phyloP scores from a whole-genome alignment of 1,140 invertebrate genomes.

The Lepidurus packardi region DNA sequence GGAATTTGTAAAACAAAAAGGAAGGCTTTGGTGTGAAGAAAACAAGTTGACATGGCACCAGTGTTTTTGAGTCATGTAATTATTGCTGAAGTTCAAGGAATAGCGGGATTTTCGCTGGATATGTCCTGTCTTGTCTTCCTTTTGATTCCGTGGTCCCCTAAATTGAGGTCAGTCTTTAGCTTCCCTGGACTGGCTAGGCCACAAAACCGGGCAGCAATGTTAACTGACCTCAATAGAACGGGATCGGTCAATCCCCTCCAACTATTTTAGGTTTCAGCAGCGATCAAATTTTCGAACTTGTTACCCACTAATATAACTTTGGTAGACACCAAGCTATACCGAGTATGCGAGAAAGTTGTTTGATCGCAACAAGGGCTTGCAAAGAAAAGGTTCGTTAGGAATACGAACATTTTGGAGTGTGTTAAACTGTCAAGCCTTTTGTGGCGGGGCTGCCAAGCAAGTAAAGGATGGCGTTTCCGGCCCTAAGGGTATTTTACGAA shows the following conservation, averaged over 20 bases:
- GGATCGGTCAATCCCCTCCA: not conserved
- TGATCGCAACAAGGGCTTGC: not conserved
- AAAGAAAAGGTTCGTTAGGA: not conserved
- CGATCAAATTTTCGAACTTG: not conserved
- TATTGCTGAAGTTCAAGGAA: not conserved
- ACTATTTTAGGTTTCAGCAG: not conserved
- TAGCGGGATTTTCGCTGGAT: slow-evolving; percentile 4
- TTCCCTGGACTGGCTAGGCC: not conserved
- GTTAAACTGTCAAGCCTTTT: not conserved
- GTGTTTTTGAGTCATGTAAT: not conserved
- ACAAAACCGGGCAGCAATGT: slow-evolving; percentile 1
- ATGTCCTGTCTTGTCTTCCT: slow-evolving; percentile 3
- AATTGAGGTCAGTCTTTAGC: slow-evolving; percentile 2
- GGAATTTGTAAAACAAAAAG: not conserved
- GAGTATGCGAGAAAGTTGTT: not conserved
- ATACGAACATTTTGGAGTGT: not conserved
- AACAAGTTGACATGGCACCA: not conserved
- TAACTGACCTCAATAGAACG: slow-evolving; percentile 12
- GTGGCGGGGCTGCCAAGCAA: not conserved
- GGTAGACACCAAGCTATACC: not conserved
- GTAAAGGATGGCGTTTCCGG: not conserved
- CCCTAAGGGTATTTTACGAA: not conserved
- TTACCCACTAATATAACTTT: not conserved
- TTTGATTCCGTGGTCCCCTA: not conserved
- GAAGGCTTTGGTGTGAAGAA: not conserved